phyloP scores from a whole-genome alignment of 2,113 vertebrate genomes.

The Coptodon bakossiorum region DNA sequence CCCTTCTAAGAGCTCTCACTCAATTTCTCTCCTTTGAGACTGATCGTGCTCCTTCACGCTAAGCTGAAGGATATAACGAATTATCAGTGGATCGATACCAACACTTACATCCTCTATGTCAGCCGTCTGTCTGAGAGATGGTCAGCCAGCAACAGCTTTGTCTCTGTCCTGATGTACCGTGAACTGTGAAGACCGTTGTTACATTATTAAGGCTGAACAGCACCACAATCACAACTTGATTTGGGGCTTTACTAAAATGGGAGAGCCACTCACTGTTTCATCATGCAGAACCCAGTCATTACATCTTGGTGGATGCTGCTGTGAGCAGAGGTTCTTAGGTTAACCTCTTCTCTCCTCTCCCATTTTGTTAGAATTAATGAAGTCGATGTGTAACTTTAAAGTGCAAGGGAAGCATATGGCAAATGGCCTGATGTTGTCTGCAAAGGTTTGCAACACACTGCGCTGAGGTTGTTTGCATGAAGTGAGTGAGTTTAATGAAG shows the following conservation, averaged over 20 bases:
- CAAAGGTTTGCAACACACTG: not conserved
- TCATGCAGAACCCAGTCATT: not conserved
- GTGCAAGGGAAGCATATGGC: not conserved
- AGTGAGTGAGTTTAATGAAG: not conserved
- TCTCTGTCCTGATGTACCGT: not conserved
- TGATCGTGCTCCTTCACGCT: not conserved
- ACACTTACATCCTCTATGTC: not conserved
- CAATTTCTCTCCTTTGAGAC: not conserved
- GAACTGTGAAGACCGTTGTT: not conserved
- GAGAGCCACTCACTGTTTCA: not conserved
- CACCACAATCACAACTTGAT: not conserved
- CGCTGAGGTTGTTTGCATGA: not conserved
- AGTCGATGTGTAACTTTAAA: not conserved
- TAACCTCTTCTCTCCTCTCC: not conserved
- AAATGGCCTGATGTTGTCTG: not conserved
- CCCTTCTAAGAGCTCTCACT: not conserved
- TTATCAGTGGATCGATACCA: conserved; percentile 10
- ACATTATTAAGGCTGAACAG: not conserved
- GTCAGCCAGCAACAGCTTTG: not conserved
- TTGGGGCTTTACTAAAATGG: not conserved
- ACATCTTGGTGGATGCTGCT: not conserved
- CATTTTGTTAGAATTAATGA: not conserved
- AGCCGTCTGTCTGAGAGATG: not conserved
- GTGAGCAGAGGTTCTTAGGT: not conserved
- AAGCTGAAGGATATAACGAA: not conserved